Evolutionary conservation across 2,888 invertebrate species (phyloP), one percentile per base, ranked within the genome.

Genomic region (Drosophila paranaensis): DNA sequence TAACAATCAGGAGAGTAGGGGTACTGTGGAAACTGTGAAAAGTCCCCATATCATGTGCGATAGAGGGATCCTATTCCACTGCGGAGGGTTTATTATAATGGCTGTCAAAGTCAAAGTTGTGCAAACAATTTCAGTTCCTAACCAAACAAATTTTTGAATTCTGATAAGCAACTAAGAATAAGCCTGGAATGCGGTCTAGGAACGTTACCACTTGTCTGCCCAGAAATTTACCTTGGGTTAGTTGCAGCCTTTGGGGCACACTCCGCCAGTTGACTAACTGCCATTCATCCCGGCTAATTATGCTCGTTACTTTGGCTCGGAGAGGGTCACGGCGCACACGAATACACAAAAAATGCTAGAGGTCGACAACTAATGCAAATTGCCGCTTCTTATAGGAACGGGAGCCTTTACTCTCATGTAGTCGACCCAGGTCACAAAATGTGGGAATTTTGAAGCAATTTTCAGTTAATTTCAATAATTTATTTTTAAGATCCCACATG

Each of bases 51-150:
- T 13, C 55, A 54, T 53, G 43, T 4, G 30, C 43, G 33, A 51
- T 20, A 16, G 20, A 43, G 16, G 27, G 42, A 20, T 56, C 55
- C 40, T 33, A 42, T 60, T n/a, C 14, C 55, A 16, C 14, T 14
- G 16, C 61, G 25, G 20, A 27, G 54, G 46, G 55, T 69, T 61
- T 54, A 64, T 63, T 56, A 37, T 40, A 35, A 20, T 37, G 20
- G 27, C 48, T 37, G 50, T 20, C 37, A 50, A 20, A 20, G 39
- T 43, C 27, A 20, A 27, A 60, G 48, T 54, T 57, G 25, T 65
- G 54, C 45, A 83, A 82, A 86, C 72, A 87, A 77, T 81, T 69
- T 67, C 40, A 50, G 62, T 43, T 71, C 82, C 84, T 75, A 73
- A 88, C 48, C 71, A 81, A 82, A 83, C 87, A 14, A 30, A 33